Percentiles rank a stretch among this genome's conserved stretches.
These are phyloP conservation scores for Drosophila putrida DNA, from an alignment of 2,888 invertebrate species.

Conservation along the genomic window DNA sequence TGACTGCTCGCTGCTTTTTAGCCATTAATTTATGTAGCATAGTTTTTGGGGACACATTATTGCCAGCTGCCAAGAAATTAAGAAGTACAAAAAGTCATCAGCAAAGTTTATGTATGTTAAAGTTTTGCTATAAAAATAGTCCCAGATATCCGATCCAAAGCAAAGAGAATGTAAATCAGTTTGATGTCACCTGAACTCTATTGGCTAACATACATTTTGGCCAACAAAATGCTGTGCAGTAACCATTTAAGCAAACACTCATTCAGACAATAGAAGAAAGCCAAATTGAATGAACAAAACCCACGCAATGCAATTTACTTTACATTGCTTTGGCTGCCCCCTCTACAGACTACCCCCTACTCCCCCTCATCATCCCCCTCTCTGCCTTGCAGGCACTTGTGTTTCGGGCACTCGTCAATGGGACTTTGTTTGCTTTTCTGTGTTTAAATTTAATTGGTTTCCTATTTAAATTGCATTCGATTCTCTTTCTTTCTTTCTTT, in stretches of 20 bases:
- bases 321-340: conserved; percentile 69
- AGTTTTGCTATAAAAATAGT: too few species aligned
- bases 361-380: not conserved
- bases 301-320: conserved; percentile 75
- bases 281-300: conserved; percentile 45
- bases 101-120: too few species aligned
- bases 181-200: not conserved
- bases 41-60: conserved; percentile 46
- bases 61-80: conserved; percentile 32
- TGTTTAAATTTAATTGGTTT: conserved; percentile 81
- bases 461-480: conserved; percentile 75
- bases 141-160: too few species aligned
- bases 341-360: not conserved
- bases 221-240: not conserved
- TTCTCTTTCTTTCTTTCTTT: conserved; percentile 27
- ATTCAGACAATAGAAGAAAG: conserved; percentile 47
- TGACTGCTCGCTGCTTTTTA: conserved; percentile 53
- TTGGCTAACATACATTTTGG: not conserved
- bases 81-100: too few species aligned
- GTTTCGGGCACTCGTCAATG: conserved; percentile 40
- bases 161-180: not conserved
- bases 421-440: conserved; percentile 53
- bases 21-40: conserved; percentile 72
- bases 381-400: conserved; percentile 5
- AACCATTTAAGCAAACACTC: conserved; percentile 24